A percentile compares a stretch with the other conserved stretches of the same genome.
Evolutionary conservation across 2,797 vertebrate species (phyloP).

Genomic region (Loriculus beryllinus): DNA sequence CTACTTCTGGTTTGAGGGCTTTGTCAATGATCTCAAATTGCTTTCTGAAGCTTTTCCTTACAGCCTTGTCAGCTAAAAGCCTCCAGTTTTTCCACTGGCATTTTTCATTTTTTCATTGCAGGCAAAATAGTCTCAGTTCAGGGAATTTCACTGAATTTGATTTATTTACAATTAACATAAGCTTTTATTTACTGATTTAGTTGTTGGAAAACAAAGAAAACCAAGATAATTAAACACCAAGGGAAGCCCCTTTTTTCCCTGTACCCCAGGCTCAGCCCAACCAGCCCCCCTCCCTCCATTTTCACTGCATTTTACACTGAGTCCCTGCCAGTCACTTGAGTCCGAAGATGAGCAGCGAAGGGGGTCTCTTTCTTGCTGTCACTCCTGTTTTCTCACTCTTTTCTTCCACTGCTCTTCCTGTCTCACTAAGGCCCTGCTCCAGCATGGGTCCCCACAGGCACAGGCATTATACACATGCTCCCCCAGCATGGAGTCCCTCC

Average conservation of each 20-base stretch:
- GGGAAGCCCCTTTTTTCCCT: background rate
- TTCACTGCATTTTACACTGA: background rate
- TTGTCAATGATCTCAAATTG: background rate
- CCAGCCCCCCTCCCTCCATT: background rate
- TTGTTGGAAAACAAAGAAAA: constrained; percentile 1
- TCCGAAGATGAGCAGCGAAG: background rate
- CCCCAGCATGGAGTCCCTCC: background rate
- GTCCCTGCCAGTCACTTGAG: background rate
- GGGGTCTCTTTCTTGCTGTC: background rate
- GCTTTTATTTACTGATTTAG: background rate
- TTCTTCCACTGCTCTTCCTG: background rate
- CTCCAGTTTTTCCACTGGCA: background rate
- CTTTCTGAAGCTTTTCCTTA: background rate
- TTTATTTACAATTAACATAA: constrained; percentile 1
- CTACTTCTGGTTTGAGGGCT: background rate
- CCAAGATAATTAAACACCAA: background rate
- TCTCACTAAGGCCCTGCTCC: background rate
- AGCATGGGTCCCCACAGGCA: background rate
- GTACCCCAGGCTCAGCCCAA: background rate
- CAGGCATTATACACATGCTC: background rate
- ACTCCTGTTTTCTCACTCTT: background rate
- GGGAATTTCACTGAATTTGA: background rate
- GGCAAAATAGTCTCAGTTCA: constrained; percentile 15
- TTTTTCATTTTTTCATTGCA: background rate
- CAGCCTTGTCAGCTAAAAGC: background rate